A percentile compares a stretch with the other conserved stretches of the same genome.
Conservation (phyloP, 2,888 invertebrate species). For the Polylopha cassiicola region DNA sequence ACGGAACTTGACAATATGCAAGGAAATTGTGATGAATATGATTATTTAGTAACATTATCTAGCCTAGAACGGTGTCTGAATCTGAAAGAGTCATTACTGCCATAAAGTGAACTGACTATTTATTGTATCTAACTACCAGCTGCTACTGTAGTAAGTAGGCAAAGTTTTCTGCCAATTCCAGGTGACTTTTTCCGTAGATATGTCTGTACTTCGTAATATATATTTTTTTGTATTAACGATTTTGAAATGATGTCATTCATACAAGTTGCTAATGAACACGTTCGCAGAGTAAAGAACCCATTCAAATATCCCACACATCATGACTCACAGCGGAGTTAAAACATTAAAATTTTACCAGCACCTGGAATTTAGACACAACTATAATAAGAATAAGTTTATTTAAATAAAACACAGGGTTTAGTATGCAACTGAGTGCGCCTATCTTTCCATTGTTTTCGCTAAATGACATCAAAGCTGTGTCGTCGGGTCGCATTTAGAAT, state of each 20-base stretch:
- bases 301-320: slow-evolving; percentile 58
- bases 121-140: no score
- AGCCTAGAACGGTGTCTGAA: neutral
- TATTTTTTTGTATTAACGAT: no score
- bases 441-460: slow-evolving; percentile 76
- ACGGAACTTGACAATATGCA: slow-evolving; percentile 15
- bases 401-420: slow-evolving; percentile 68
- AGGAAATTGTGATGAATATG: slow-evolving; percentile 19
- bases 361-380: slow-evolving; percentile 53
- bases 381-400: slow-evolving; percentile 72
- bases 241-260: slow-evolving; percentile 7
- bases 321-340: slow-evolving; percentile 70
- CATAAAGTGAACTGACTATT: no score
- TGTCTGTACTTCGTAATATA: no score
- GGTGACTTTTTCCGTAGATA: no score
- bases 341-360: slow-evolving; percentile 70
- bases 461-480: slow-evolving; percentile 75
- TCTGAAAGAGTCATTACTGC: no score
- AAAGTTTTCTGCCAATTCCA: no score
- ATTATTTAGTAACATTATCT: slow-evolving; percentile 7
- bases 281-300: slow-evolving; percentile 51
- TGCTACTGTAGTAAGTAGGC: no score
- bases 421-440: slow-evolving; percentile 55
- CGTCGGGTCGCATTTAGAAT: slow-evolving; percentile 64
- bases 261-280: slow-evolving; percentile 33